Percentiles rank a stretch among this genome's conserved stretches.
These are phyloP conservation scores for Orestias chungarensis DNA, from an alignment of 2,797 vertebrate genomes.

Conservation along the genomic window DNA sequence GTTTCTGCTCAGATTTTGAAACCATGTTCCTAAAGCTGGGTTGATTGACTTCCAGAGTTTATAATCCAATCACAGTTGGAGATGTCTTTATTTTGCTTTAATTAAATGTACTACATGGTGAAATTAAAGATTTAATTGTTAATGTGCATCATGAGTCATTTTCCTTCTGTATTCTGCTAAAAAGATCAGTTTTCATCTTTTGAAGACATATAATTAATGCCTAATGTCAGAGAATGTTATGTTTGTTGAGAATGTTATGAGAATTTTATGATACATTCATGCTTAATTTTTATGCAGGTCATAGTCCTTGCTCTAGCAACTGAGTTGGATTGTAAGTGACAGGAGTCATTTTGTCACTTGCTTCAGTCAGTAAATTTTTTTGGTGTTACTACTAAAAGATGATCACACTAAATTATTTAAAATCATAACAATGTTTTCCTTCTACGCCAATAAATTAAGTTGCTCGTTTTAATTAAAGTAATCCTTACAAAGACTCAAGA, in stretches of 20 bases:
- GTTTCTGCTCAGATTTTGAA: slow-evolving; percentile 46
- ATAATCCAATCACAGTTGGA: slow-evolving; percentile 38
- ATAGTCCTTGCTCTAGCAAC: slow-evolving; percentile 43
- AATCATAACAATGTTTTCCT: slow-evolving; percentile 25
- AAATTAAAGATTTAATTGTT: slow-evolving; percentile 14
- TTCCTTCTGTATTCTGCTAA: slow-evolving; percentile 16
- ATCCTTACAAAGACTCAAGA: slow-evolving; percentile 50
- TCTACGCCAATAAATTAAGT: slow-evolving; percentile 43
- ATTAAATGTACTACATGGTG: too few species aligned
- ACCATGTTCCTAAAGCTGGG: slow-evolving; percentile 29
- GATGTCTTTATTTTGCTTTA: too few species aligned
- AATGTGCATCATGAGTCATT: background rate
- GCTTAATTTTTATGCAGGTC: slow-evolving; percentile 24
- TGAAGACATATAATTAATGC: slow-evolving; percentile 48
- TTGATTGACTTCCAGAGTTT: slow-evolving; percentile 14
- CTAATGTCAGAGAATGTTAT: slow-evolving; percentile 50
- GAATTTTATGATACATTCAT: slow-evolving; percentile 49
- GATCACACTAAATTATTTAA: slow-evolving; percentile 32
- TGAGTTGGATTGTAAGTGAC: slow-evolving; percentile 40
- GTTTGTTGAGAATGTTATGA: too few species aligned
- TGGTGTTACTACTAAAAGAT: slow-evolving; percentile 42
- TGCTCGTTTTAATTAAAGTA: slow-evolving; percentile 60
- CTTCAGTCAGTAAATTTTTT: slow-evolving; percentile 56
- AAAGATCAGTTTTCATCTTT: slow-evolving; percentile 25
- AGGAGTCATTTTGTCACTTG: slow-evolving; percentile 32